A percentile compares a stretch with the other conserved stretches of the same genome.
phyloP scores from a whole-genome alignment of 2,888 invertebrate species.

The Drosophila nr. medialis region DNA sequence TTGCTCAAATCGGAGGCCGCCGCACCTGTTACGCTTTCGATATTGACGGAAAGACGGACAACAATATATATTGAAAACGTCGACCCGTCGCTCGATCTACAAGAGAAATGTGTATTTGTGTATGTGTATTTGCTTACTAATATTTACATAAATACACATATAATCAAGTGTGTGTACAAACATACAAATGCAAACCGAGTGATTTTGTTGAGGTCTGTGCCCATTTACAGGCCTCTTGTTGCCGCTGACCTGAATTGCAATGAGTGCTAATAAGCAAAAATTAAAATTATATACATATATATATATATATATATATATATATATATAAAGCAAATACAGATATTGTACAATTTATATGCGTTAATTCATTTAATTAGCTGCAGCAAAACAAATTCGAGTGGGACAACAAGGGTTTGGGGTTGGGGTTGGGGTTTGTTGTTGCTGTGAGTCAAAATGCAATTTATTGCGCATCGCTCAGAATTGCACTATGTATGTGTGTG shows the following conservation, averaged over 20 bases:
- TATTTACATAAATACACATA: conserved; percentile 1
- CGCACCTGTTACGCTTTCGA: conserved; percentile 57
- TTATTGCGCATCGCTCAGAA: conserved; percentile 72
- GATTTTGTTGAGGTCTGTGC: conserved; percentile 42
- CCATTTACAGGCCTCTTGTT: conserved; percentile 55
- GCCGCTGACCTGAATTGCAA: conserved; percentile 52
- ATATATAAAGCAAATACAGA: conserved; percentile 29
- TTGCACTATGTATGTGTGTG: conserved; percentile 27
- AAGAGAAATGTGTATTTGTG: conserved; percentile 1
- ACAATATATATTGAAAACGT: conserved; percentile 30
- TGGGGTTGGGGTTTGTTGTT: neutral
- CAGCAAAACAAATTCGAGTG: conserved; percentile 24
- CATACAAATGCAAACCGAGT: conserved; percentile 8
- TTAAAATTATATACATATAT: conserved; percentile 15
- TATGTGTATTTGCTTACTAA: neutral
- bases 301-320: conserved; percentile 1
- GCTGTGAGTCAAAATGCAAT: conserved; percentile 59
- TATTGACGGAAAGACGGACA: conserved; percentile 37
- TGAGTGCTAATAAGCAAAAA: conserved; percentile 46
- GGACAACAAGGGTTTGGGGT: neutral
- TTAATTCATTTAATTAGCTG: conserved; percentile 65
- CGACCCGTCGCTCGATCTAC: conserved; percentile 26
- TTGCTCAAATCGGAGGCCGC: conserved; percentile 40
- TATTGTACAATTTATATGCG: conserved; percentile 46
- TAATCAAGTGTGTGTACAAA: neutral